Conservation (phyloP, 2,888 invertebrate genomes). For the Perdita meconis region DNA sequence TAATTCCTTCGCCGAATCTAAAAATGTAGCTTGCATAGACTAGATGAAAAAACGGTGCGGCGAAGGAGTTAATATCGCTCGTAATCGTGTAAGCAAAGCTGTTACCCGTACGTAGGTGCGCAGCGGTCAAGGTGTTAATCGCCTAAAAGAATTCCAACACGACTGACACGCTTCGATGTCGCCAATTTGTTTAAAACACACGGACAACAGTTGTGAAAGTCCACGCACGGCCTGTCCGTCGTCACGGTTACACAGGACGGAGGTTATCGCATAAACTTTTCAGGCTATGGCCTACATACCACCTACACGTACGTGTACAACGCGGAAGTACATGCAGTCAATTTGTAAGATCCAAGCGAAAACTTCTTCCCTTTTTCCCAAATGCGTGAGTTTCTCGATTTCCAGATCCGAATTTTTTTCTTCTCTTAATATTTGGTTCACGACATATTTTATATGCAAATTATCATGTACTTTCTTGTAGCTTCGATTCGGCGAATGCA, state of each 20-base stretch:
- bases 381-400: conserved; percentile 53
- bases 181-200: conserved; percentile 12
- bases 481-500: too few species aligned
- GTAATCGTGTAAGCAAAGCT: too few species aligned
- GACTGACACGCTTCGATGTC: neutral
- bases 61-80: too few species aligned
- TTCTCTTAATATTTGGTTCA: neutral
- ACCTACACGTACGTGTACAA: conserved; percentile 41
- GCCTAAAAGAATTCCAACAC: neutral
- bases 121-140: too few species aligned
- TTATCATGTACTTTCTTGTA: too few species aligned
- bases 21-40: too few species aligned
- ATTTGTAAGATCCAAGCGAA: conserved; percentile 38
- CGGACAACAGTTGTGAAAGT: conserved; percentile 7
- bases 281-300: conserved; percentile 73
- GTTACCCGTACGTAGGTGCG: too few species aligned
- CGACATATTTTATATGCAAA: neutral
- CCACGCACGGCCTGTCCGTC: conserved; percentile 9
- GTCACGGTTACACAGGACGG: conserved; percentile 40
- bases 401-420: conserved; percentile 20
- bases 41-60: too few species aligned
- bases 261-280: conserved; percentile 73
- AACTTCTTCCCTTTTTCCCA: conserved; percentile 43
- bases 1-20: too few species aligned
- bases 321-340: conserved; percentile 41